Percentiles rank a stretch among this genome's conserved stretches.
Evolutionary conservation across 2,797 vertebrate species (phyloP).

Genomic region (Hapalemur alaotrensis): DNA sequence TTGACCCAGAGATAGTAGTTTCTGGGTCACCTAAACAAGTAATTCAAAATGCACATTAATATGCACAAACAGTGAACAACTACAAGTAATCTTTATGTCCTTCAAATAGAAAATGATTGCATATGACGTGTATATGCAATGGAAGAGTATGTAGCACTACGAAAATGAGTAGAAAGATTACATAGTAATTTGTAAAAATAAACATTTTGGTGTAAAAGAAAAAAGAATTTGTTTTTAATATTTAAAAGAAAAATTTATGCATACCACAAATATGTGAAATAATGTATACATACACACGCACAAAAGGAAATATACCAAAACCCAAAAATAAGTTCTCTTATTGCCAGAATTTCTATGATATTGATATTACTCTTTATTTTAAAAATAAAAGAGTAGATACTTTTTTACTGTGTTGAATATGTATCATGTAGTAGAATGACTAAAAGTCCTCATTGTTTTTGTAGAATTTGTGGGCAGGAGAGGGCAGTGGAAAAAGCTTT

Average conservation of each 20-base stretch:
- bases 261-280: neutral
- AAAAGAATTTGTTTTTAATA: neutral
- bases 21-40: neutral
- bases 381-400: neutral
- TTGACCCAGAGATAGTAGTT: neutral
- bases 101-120: neutral
- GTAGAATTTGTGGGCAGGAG: neutral
- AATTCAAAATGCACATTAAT: neutral
- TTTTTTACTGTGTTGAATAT: neutral
- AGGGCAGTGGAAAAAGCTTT: neutral
- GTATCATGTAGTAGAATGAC: neutral
- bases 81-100: neutral
- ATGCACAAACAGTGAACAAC: neutral
- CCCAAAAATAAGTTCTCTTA: neutral
- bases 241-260: neutral
- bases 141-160: neutral
- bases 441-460: neutral
- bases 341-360: neutral
- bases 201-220: neutral
- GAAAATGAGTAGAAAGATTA: neutral
- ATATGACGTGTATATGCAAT: neutral
- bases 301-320: neutral
- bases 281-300: neutral
- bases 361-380: conserved; percentile 1
- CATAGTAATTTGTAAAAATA: neutral